Evolutionary conservation across 2,888 invertebrate genomes (phyloP).

Genomic region (Lysandra coridon): DNA sequence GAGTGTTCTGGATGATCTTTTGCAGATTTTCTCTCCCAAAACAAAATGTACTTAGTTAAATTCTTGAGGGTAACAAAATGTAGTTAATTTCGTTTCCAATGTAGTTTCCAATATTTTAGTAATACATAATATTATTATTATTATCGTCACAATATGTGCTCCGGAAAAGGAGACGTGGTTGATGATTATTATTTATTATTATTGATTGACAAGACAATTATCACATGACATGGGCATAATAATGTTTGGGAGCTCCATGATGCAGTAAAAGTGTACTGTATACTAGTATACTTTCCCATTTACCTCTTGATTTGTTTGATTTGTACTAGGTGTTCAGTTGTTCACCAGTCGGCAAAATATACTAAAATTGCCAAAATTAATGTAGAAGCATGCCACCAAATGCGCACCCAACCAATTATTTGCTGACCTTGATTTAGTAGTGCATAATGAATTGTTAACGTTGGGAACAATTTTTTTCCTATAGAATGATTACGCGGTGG

Average conservation of each 20-base stretch:
- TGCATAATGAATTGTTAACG: not conserved
- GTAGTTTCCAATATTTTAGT: too few species aligned
- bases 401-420: not conserved
- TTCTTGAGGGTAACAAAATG: too few species aligned
- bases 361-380: not conserved
- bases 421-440: not conserved
- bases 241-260: not conserved
- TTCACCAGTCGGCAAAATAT: not conserved
- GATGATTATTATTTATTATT: not conserved
- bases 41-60: too few species aligned
- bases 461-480: not conserved
- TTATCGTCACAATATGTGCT: not conserved
- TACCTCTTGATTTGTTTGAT: not conserved
- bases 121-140: too few species aligned
- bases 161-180: not conserved
- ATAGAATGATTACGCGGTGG: not conserved
- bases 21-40: too few species aligned
- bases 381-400: not conserved
- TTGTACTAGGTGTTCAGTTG: not conserved
- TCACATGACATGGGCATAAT: too few species aligned
- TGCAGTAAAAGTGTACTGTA: too few species aligned
- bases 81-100: too few species aligned
- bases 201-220: too few species aligned
- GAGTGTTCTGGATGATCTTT: too few species aligned
- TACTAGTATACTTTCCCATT: too few species aligned